Percentiles rank a stretch among this genome's conserved stretches.
Conservation (phyloP, 2,113 vertebrate species). For the Macrotus californicus region DNA sequence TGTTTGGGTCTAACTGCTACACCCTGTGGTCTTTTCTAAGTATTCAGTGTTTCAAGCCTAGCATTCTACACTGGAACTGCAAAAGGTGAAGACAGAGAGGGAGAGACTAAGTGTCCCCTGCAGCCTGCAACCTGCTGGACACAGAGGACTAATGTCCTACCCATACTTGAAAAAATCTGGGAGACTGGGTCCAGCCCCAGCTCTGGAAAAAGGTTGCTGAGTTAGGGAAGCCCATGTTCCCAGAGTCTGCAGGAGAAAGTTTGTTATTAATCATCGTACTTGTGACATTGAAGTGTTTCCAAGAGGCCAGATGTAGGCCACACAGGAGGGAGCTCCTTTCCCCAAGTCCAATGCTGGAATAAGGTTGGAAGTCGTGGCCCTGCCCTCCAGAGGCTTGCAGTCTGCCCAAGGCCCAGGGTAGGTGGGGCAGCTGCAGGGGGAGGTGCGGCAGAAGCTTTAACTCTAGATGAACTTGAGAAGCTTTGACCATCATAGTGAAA, state of each 20-base stretch:
- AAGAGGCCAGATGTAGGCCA: neutral
- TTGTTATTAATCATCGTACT: neutral
- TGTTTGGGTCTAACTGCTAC: neutral
- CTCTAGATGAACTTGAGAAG: neutral
- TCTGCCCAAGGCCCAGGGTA: neutral
- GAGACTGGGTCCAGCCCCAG: neutral
- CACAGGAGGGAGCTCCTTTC: neutral
- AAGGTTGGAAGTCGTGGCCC: neutral
- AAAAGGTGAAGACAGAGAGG: neutral
- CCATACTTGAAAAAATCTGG: neutral
- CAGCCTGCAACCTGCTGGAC: neutral
- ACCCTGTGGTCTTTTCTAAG: neutral
- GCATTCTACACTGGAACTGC: neutral
- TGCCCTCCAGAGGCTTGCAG: neutral
- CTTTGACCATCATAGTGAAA: neutral
- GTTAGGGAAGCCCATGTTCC: neutral
- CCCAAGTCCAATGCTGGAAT: neutral
- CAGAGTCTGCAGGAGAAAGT: neutral
- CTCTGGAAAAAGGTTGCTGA: neutral
- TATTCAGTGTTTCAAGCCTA: neutral
- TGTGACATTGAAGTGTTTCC: too few species aligned
- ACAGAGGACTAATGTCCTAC: neutral
- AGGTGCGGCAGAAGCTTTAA: neutral
- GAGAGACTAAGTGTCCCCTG: too few species aligned
- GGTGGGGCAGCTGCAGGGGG: fast-evolving